Conservation (phyloP, 2,797 vertebrate genomes). For the Urosaurus nigricauda region DNA sequence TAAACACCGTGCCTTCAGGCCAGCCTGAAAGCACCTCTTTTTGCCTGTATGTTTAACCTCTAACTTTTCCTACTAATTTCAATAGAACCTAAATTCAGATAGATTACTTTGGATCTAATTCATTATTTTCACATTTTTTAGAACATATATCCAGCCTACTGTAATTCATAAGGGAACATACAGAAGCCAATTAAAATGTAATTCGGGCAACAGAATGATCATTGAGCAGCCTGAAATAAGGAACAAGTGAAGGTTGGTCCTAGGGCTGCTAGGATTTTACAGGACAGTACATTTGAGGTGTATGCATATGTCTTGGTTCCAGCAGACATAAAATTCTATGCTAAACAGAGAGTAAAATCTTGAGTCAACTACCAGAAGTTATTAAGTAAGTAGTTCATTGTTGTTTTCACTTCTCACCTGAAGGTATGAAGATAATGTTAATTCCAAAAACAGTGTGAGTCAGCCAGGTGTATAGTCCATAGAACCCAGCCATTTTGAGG, state of each 20-base stretch:
- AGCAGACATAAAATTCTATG: neutral
- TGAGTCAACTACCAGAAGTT: neutral
- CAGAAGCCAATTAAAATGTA: neutral
- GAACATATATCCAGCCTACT: neutral
- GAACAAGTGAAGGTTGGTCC: neutral
- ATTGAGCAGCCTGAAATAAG: neutral
- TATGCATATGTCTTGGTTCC: neutral
- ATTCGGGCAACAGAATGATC: neutral
- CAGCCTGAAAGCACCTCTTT: too few relatives aligned
- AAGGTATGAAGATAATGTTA: conserved; percentile 98
- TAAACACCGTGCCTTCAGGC: too few relatives aligned
- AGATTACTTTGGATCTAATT: neutral
- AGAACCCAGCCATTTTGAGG: conserved; percentile 98
- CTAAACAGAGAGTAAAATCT: neutral
- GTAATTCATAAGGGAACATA: neutral
- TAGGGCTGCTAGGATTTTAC: neutral
- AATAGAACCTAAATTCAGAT: neutral
- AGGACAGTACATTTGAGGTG: neutral
- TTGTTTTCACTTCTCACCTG: conserved; percentile 84
- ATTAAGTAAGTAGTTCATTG: neutral
- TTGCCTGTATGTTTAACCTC: too few relatives aligned
- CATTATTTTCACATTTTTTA: neutral
- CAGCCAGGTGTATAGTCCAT: conserved; percentile 98
- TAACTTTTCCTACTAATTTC: neutral
- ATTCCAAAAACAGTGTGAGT: conserved; percentile 99